Evolutionary conservation across 2,113 vertebrate species (phyloP), one percentile per base, ranked within the genome.

Genomic region (Gopherus flavomarginatus): DNA sequence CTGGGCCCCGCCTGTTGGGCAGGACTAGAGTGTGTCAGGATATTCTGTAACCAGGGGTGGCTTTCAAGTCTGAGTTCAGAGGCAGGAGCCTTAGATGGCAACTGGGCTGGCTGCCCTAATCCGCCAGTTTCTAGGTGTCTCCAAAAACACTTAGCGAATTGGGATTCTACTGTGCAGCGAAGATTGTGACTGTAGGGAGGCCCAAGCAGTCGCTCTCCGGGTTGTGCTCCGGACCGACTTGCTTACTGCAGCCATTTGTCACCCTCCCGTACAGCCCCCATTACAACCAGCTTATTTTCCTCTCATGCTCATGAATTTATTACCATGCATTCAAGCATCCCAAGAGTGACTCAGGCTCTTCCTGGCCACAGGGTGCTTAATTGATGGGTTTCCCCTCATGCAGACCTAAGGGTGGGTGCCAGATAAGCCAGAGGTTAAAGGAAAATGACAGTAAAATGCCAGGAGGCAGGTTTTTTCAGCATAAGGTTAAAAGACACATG

Each of bases 241-340:
- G 54, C 54, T 56, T 59, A 29, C 11, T 59, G 56, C 8, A 59
- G 26, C 5, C 17, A 35, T 1, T 8, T 31, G 1, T 4, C 47
- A 72, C 31, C 4, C 31, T 14, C 13, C 11, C n/a, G 26, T 8
- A 38, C 24, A 75, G n/a, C 79, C 2, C 4, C 69, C 0, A 0
- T 52, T 62, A 4, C 52, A 31, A 19, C 0, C 1, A 29, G 10
- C 6, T 3, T 0, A 1, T 0, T 24, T 53, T 54, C 27, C 26
- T 7, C 81, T 69, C 75, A 29, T 31, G 29, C 29, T 81, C 42
- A 54, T 2, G 11, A 0, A 35, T 65, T 16, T 56, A 57, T 27
- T 11, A 35, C 54, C 9, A 1, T 16, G 10, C 54, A 2, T 44
- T 86, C 87, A 16, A 57, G 35, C 5, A 78, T 42, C 2, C 52